Evolutionary conservation across 2,113 vertebrate genomes (phyloP).

Genomic region (Junco hyemalis): DNA sequence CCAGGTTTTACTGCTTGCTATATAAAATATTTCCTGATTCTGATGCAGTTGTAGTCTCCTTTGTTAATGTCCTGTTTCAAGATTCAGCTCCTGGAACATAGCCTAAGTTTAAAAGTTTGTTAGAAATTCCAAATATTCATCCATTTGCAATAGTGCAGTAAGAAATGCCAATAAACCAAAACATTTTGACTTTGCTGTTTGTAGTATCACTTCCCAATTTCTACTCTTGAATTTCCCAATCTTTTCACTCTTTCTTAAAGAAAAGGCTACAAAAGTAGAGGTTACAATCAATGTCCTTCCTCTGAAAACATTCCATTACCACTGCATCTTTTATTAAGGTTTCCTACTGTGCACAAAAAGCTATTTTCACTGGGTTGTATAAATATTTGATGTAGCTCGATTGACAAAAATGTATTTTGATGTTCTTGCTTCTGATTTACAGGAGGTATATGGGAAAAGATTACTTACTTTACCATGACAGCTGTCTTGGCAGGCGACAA

Average conservation of each 20-base stretch:
- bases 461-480: conserved; percentile 31
- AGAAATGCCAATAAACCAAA: conserved; percentile 26
- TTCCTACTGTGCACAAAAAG: conserved; percentile 74
- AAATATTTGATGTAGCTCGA: conserved; percentile 78
- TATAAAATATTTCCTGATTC: neutral
- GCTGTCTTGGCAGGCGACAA: neutral
- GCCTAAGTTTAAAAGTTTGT: neutral
- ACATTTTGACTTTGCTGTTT: neutral
- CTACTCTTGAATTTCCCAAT: neutral
- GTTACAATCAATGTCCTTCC: conserved; percentile 57
- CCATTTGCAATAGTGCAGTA: conserved; percentile 33
- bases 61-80: neutral
- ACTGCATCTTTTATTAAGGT: conserved; percentile 77
- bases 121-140: conserved; percentile 27
- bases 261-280: conserved; percentile 32
- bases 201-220: neutral
- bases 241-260: neutral
- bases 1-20: neutral
- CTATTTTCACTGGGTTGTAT: conserved; percentile 64
- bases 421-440: conserved; percentile 68
- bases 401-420: conserved; percentile 76
- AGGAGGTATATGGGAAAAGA: conserved; percentile 39
- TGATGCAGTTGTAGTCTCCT: neutral
- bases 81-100: neutral
- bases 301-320: conserved; percentile 69